Conservation (phyloP, 2,888 invertebrate genomes). For the Glyphotaelius pellucidus region DNA sequence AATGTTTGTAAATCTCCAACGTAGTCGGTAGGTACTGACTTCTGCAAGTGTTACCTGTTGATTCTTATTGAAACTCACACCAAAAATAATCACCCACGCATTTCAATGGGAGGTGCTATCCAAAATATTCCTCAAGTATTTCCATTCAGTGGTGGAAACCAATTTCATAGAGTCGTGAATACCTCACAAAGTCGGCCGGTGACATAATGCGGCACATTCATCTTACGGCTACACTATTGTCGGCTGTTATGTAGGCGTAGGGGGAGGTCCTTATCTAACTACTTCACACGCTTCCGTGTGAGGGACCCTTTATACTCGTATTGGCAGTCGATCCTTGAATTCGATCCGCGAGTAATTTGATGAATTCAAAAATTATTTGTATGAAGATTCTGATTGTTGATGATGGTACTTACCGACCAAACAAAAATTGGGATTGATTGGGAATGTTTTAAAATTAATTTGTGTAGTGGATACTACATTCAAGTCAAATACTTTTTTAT, state of each 20-base stretch:
- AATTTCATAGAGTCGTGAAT: constrained; percentile 16
- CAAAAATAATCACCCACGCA: not conserved
- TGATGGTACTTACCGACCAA: too few species aligned
- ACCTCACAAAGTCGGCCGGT: not conserved
- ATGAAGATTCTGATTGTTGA: too few species aligned
- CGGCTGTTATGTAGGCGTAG: not conserved
- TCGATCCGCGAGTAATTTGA: too few species aligned
- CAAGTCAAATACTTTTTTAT: too few species aligned
- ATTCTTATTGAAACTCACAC: not conserved
- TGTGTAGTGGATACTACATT: too few species aligned
- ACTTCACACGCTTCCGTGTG: not conserved
- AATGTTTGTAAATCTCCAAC: too few species aligned
- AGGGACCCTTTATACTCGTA: not conserved
- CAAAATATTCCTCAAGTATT: not conserved
- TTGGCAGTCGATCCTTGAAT: not conserved
- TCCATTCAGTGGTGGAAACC: not conserved
- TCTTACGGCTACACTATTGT: not conserved
- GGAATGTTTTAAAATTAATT: too few species aligned
- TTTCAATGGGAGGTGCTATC: not conserved
- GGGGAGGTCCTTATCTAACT: not conserved
- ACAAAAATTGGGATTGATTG: too few species aligned
- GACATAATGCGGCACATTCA: not conserved
- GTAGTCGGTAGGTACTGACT: too few species aligned
- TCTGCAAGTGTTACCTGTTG: not conserved
- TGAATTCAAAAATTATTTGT: too few species aligned